These are phyloP conservation scores for Cantharis rufa DNA, from an alignment of 2,888 invertebrate species.

Conservation along the genomic window DNA sequence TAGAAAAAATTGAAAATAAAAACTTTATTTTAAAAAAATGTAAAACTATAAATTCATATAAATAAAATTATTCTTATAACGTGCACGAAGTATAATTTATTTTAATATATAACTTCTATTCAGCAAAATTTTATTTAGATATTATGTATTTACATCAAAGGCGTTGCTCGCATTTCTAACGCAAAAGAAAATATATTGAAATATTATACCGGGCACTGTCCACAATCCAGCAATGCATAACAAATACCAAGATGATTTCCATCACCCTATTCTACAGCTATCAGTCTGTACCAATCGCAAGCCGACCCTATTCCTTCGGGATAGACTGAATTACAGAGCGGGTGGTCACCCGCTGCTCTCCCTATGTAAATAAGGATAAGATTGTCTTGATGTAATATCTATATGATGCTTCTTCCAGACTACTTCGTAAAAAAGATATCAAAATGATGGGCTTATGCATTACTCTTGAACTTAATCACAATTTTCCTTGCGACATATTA, in stretches of 20 bases:
- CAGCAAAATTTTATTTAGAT: constrained; percentile 41
- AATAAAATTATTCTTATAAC: neutral
- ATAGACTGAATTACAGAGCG: constrained; percentile 38
- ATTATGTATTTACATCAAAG: constrained; percentile 37
- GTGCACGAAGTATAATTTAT: constrained; percentile 26
- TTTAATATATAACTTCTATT: constrained; percentile 37
- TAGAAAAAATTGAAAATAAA: neutral
- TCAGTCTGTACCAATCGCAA: constrained; percentile 45
- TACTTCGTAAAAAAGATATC: constrained; percentile 25
- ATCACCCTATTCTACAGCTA: constrained; percentile 49
- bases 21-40: neutral
- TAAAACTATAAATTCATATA: neutral
- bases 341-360: constrained; percentile 35
- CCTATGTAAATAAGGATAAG: constrained; percentile 44
- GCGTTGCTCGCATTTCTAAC: constrained; percentile 35
- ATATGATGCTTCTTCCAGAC: constrained; percentile 30
- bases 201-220: constrained; percentile 56
- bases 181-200: constrained; percentile 52
- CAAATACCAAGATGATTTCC: constrained; percentile 55
- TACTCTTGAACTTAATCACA: constrained; percentile 28
- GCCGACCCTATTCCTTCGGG: constrained; percentile 38
- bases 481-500: neutral
- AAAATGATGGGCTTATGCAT: constrained; percentile 27
- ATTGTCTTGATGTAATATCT: constrained; percentile 40
- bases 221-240: constrained; percentile 56